Evolutionary conservation across 1,140 invertebrate genomes (phyloP).

Genomic region (Gryon sp.): DNA sequence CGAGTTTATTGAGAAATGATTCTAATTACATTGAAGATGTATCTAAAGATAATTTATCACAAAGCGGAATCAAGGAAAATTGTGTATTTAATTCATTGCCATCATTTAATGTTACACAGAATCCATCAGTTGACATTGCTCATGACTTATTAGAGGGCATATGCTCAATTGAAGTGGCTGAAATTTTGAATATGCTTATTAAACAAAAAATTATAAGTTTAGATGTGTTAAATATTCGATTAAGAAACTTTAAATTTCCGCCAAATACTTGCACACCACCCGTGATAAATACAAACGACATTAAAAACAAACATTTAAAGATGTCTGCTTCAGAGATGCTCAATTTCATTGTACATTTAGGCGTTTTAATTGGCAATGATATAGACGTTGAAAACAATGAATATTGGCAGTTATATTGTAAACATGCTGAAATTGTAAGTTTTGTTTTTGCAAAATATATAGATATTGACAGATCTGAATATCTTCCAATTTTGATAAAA

Average conservation of each 20-base stretch:
- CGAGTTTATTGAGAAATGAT: not conserved
- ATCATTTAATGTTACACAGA: conserved; percentile 8
- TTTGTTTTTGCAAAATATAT: not conserved
- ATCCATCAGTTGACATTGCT: conserved; percentile 11
- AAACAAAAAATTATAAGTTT: too few relatives aligned
- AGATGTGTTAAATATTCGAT: too few relatives aligned
- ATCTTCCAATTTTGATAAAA: conserved; percentile 1
- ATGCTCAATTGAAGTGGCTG: not conserved
- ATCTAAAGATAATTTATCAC: not conserved
- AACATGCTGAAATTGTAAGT: conserved; percentile 9
- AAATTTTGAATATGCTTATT: conserved; percentile 10
- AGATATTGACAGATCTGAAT: conserved; percentile 10
- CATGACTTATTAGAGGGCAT: conserved; percentile 18
- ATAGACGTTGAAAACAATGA: not conserved
- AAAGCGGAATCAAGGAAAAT: conserved; percentile 4
- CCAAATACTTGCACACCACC: not conserved
- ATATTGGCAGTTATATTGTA: conserved; percentile 11
- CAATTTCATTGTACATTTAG: conserved; percentile 7
- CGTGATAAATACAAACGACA: not conserved
- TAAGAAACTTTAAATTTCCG: conserved; percentile 2
- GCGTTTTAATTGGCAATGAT: not conserved
- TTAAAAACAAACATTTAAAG: conserved; percentile 11
- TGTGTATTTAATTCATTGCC: conserved; percentile 12
- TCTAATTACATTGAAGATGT: conserved; percentile 14
- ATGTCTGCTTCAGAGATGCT: conserved; percentile 13